Evolutionary conservation across 2,113 vertebrate genomes (phyloP).

Genomic region (human (Homo sapiens)): DNA sequence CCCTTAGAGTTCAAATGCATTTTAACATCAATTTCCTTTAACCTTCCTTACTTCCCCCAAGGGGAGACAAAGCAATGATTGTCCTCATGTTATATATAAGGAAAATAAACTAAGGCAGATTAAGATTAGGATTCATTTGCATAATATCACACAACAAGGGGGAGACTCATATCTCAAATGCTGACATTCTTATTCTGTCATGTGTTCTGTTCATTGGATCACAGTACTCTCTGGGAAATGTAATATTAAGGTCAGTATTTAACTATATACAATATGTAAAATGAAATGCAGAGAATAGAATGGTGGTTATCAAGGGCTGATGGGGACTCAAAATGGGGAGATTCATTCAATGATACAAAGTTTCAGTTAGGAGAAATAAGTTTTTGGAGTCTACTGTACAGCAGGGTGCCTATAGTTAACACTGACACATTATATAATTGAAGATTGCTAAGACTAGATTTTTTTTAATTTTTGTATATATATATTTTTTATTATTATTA

Average conservation of each 20-base stretch:
- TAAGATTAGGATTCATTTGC: not conserved
- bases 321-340: not conserved
- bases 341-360: not conserved
- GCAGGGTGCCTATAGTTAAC: not conserved
- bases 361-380: not conserved
- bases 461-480: not conserved
- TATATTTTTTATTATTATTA: no score
- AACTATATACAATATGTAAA: not conserved
- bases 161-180: not conserved
- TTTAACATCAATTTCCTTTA: not conserved
- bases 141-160: not conserved
- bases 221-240: not conserved
- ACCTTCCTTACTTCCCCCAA: not conserved
- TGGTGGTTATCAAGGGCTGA: not conserved
- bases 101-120: not conserved
- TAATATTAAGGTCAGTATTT: not conserved
- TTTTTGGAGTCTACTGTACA: not conserved
- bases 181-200: not conserved
- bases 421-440: not conserved
- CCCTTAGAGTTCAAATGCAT: not conserved
- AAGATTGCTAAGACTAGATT: not conserved
- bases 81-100: not conserved
- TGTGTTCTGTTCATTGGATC: not conserved
- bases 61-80: not conserved
- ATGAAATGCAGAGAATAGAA: not conserved